Evolutionary conservation across 1,140 invertebrate genomes (phyloP).

Genomic region (Atta texana): DNA sequence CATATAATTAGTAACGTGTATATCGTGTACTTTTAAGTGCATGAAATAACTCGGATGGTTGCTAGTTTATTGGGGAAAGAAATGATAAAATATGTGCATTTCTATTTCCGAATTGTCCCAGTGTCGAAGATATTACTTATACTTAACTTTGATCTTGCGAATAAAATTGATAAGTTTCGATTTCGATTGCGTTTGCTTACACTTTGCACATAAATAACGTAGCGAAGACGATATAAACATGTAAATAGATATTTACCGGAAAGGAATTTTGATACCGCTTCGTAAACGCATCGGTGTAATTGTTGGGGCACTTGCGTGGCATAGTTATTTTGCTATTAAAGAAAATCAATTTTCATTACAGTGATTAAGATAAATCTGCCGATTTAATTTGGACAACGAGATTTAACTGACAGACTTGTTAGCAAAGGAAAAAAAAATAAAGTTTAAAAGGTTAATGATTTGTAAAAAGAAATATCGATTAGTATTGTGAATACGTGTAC

Average conservation of each 20-base stretch:
- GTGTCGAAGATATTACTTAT: conserved; percentile 55
- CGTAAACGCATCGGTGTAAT: conserved; percentile 51
- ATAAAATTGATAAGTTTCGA: conserved; percentile 53
- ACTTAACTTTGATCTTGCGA: conserved; percentile 41
- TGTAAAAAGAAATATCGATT: conserved; percentile 44
- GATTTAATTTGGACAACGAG: conserved; percentile 13
- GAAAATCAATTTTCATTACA: conserved; percentile 62
- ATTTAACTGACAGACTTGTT: not conserved
- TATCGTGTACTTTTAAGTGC: conserved; percentile 12
- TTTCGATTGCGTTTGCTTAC: conserved; percentile 58
- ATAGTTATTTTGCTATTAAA: conserved; percentile 60
- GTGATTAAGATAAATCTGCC: not conserved
- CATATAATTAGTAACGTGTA: conserved; percentile 33
- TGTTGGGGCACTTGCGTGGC: conserved; percentile 74
- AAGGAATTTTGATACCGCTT: conserved; percentile 57
- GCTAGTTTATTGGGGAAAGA: conserved; percentile 24
- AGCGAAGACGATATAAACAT: conserved; percentile 47
- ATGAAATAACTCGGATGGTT: conserved; percentile 23
- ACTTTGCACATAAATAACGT: conserved; percentile 60
- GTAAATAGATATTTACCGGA: conserved; percentile 74
- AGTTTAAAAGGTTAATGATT: conserved; percentile 3
- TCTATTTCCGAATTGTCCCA: conserved; percentile 46
- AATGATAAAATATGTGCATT: conserved; percentile 20
- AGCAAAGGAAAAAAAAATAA: conserved; percentile 22
- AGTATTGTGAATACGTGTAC: conserved; percentile 63